Conservation (phyloP, 2,113 vertebrate genomes). For the Ursus arctos region DNA sequence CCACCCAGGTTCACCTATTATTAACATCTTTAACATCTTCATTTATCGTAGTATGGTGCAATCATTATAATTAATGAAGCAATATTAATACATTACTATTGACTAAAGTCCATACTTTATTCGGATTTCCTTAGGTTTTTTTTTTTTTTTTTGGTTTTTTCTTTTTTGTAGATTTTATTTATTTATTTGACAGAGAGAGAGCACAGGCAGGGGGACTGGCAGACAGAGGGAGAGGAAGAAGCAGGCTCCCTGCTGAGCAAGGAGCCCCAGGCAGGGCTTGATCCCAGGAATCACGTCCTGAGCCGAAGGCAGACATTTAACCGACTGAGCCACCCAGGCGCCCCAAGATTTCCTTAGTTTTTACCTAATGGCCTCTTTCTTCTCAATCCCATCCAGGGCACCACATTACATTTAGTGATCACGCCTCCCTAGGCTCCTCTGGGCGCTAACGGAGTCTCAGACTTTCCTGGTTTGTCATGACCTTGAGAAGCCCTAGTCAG, state of each 20-base stretch:
- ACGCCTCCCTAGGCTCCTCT: neutral
- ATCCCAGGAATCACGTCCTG: too few species aligned
- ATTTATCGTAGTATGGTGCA: neutral
- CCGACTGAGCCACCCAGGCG: too few species aligned
- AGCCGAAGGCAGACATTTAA: too few species aligned
- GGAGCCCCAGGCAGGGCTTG: too few species aligned
- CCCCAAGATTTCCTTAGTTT: neutral
- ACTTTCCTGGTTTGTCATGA: neutral
- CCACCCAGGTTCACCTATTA: neutral
- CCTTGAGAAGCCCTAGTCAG: neutral
- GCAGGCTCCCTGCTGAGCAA: too few species aligned
- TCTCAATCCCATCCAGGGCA: neutral
- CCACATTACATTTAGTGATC: neutral
- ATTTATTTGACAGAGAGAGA: too few species aligned
- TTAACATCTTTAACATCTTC: neutral
- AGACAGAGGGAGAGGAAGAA: too few species aligned
- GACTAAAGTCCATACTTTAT: neutral
- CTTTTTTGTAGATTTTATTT: too few species aligned
- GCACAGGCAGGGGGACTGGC: too few species aligned
- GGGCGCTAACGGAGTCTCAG: neutral
- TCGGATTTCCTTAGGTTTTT: neutral
- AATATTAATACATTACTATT: neutral
- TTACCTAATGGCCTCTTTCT: neutral
- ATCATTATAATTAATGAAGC: neutral
- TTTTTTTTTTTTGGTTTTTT: too few species aligned